Conservation (phyloP, 2,113 vertebrate species). For the Myrmecobius fasciatus region DNA sequence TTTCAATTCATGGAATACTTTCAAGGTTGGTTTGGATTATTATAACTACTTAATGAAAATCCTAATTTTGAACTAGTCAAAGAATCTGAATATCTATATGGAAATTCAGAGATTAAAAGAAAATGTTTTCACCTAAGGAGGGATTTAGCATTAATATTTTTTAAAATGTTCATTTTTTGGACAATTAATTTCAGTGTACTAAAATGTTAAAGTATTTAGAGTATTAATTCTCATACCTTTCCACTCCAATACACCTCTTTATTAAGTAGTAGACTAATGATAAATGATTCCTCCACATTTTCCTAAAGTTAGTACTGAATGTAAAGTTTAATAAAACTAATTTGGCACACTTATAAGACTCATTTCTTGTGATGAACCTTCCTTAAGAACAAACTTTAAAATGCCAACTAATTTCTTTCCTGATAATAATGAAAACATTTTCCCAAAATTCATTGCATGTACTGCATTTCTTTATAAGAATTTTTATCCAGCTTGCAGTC, state of each 20-base stretch:
- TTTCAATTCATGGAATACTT: neutral
- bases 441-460: slow-evolving; percentile 48
- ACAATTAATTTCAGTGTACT: slow-evolving; percentile 6
- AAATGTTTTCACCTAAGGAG: neutral
- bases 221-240: slow-evolving; percentile 24
- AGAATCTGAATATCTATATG: neutral
- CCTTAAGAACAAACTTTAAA: slow-evolving; percentile 59
- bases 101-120: slow-evolving; percentile 24
- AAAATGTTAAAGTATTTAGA: neutral
- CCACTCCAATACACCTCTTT: neutral
- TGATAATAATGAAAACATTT: slow-evolving; percentile 66
- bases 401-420: slow-evolving; percentile 51
- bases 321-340: slow-evolving; percentile 34
- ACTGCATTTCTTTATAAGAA: slow-evolving; percentile 43
- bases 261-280: slow-evolving; percentile 26
- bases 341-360: slow-evolving; percentile 46
- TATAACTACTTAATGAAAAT: slow-evolving; percentile 10
- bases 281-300: neutral
- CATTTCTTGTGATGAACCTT: slow-evolving; percentile 54
- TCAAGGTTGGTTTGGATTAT: neutral
- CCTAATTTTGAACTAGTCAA: slow-evolving; percentile 7
- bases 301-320: slow-evolving; percentile 45
- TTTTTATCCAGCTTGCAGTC: slow-evolving; percentile 22
- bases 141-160: slow-evolving; percentile 20
- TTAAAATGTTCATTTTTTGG: slow-evolving; percentile 16